Base-by-base conservation (phyloP, 2,113 vertebrate species). In the Nasalis larvatus region DNA sequence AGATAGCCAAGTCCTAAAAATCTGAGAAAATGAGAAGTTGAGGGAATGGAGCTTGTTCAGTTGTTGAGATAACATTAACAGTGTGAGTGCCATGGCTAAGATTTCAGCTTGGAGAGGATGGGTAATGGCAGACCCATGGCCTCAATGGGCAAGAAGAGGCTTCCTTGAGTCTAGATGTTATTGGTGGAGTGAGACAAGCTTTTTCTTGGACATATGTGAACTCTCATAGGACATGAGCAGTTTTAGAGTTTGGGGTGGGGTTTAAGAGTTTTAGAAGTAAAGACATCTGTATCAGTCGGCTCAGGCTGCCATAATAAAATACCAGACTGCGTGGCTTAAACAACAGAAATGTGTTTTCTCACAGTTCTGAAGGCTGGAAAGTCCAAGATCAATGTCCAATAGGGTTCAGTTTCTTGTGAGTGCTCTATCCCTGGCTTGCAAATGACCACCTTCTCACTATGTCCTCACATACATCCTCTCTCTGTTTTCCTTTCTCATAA, bases 11-110 rank as follows among this genome's bases (percentile, higher is more conserved):
- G 78, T 56, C 73, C 82, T 66, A n/a, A 78, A 93, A 94, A 83
- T 42, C 85, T 82, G 88, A 97, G 45, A 92, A 87, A 96, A 97
- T 95, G 63, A 95, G 85, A 97, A 96, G 84, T 23, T 45, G 20
- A 37, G 69, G 45, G 68, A 25, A 42, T 10, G 9, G 42, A 80
- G 32, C 47, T 60, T 96, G 45, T 82, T 94, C 30, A 10, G 11
- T 81, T 88, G 45, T 60, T 92, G 82, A 88, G 82, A 96, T 81
- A 90, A 76, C 69, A 71, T 94, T 92, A 94, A 93, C 93, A 71
- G 30, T 42, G n/a, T 95, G 60, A 68, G 73, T 60, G 47, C 73
- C 74, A 11, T 6, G 47, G 18, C 17, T 49, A 60, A 58, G 42
- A 92, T 45, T 63, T 73, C 78, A 14, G 18, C 40, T 30, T 69